phyloP scores from a whole-genome alignment of 2,113 vertebrate species.

The Montifringilla adamsi region DNA sequence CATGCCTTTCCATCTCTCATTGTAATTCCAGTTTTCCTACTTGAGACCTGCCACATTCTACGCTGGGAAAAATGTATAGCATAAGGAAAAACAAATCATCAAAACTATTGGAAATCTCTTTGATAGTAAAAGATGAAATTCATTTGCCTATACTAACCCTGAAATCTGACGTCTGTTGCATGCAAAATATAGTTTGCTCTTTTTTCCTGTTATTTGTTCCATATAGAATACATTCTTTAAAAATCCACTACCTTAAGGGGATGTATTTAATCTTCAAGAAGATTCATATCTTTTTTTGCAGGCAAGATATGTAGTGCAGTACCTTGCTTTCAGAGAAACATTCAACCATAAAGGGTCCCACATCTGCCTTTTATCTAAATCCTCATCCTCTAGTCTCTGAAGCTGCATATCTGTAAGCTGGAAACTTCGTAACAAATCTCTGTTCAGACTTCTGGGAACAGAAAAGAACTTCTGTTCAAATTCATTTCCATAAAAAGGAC shows the following conservation, averaged over 20 bases:
- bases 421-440: neutral
- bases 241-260: neutral
- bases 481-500: neutral
- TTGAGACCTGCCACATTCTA: neutral
- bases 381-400: neutral
- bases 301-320: neutral
- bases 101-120: neutral
- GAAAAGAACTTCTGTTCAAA: neutral
- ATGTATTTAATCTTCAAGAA: neutral
- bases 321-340: neutral
- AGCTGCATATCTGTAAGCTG: neutral
- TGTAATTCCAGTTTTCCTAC: neutral
- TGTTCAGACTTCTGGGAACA: neutral
- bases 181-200: neutral
- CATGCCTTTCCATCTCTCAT: neutral
- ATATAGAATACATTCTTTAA: neutral
- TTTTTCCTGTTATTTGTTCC: neutral
- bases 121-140: neutral
- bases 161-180: neutral
- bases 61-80: neutral
- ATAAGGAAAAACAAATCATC: neutral
- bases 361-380: conserved; percentile 4
- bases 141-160: neutral
- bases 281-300: neutral
- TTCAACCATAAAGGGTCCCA: neutral